Percentiles rank a stretch among this genome's conserved stretches.
phyloP scores from a whole-genome alignment of 2,888 invertebrate genomes.

The Drosophila bunnanda region DNA sequence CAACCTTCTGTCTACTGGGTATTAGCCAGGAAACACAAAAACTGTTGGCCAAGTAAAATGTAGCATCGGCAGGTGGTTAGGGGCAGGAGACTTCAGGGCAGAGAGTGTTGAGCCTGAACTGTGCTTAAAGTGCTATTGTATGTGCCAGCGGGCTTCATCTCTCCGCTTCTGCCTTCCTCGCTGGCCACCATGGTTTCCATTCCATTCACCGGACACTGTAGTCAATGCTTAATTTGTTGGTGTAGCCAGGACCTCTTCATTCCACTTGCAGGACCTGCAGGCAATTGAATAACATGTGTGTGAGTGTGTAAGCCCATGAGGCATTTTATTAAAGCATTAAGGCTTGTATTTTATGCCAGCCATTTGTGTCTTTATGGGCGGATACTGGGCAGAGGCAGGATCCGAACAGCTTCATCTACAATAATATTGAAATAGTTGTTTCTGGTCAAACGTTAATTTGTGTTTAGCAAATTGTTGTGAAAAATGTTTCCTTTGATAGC shows the following conservation, averaged over 20 bases:
- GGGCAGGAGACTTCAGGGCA: slow-evolving; percentile 7
- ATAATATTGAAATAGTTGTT: slow-evolving; percentile 29
- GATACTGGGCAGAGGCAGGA: background rate
- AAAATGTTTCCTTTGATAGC: background rate
- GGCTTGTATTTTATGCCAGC: slow-evolving; percentile 63
- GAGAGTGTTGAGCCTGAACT: slow-evolving; percentile 51
- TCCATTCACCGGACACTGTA: slow-evolving; percentile 22
- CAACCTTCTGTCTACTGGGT: slow-evolving; percentile 9
- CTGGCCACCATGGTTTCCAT: slow-evolving; percentile 5
- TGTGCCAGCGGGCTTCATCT: slow-evolving; percentile 30
- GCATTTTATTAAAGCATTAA: slow-evolving; percentile 73
- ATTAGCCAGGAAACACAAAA: slow-evolving; percentile 32
- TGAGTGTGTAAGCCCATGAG: slow-evolving; percentile 34
- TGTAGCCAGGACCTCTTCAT: slow-evolving; percentile 40
- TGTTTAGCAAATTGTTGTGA: slow-evolving; percentile 14
- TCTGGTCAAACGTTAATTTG: slow-evolving; percentile 13
- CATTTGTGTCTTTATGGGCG: slow-evolving; percentile 30
- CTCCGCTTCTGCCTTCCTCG: slow-evolving; percentile 7
- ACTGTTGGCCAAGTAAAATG: slow-evolving; percentile 33
- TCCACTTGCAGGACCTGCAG: slow-evolving; percentile 6
- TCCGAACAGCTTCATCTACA: slow-evolving; percentile 21
- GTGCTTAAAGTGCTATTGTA: slow-evolving; percentile 62
- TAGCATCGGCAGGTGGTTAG: slow-evolving; percentile 50
- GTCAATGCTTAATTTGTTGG: slow-evolving; percentile 72
- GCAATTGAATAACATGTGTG: slow-evolving; percentile 71